A percentile compares a stretch with the other conserved stretches of the same genome.
Evolutionary conservation across 1,140 invertebrate species (phyloP).

Genomic region (Drosophila subpulchrella): DNA sequence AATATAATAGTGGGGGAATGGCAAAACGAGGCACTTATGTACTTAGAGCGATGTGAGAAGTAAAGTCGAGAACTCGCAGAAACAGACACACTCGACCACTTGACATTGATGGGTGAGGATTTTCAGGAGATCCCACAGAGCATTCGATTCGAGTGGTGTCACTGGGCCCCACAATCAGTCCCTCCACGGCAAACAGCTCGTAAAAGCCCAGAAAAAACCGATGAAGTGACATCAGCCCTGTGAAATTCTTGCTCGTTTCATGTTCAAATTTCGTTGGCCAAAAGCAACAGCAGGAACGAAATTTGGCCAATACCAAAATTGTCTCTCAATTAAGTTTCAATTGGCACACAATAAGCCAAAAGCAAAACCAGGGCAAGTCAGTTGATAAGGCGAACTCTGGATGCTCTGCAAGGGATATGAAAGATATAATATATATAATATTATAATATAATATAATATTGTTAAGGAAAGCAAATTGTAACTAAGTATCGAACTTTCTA

Average conservation of each 20-base stretch:
- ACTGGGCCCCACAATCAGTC: conserved; percentile 25
- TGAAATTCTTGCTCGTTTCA: conserved; percentile 17
- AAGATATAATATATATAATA: too few species aligned
- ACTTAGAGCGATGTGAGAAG: conserved; percentile 40
- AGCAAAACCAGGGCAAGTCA: conserved; percentile 19
- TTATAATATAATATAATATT: too few species aligned
- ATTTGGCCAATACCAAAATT: conserved; percentile 56
- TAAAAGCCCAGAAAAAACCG: conserved; percentile 42
- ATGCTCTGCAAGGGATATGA: conserved; percentile 21
- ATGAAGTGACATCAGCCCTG: conserved; percentile 62
- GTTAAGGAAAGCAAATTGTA: too few species aligned
- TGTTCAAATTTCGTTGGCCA: conserved; percentile 45
- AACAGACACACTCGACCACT: conserved; percentile 45
- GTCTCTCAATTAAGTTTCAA: conserved; percentile 72
- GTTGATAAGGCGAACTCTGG: background rate
- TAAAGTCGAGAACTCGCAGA: conserved; percentile 24
- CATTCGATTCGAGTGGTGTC: conserved; percentile 37
- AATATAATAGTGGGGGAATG: background rate
- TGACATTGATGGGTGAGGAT: conserved; percentile 64
- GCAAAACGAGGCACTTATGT: conserved; percentile 35
- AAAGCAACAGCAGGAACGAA: conserved; percentile 11
- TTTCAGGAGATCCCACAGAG: conserved; percentile 12
- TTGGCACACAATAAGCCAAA: conserved; percentile 57
- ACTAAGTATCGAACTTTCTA: too few species aligned
- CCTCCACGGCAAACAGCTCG: conserved; percentile 7